phyloP scores from a whole-genome alignment of 2,113 vertebrate species.

The Saccopteryx bilineata region DNA sequence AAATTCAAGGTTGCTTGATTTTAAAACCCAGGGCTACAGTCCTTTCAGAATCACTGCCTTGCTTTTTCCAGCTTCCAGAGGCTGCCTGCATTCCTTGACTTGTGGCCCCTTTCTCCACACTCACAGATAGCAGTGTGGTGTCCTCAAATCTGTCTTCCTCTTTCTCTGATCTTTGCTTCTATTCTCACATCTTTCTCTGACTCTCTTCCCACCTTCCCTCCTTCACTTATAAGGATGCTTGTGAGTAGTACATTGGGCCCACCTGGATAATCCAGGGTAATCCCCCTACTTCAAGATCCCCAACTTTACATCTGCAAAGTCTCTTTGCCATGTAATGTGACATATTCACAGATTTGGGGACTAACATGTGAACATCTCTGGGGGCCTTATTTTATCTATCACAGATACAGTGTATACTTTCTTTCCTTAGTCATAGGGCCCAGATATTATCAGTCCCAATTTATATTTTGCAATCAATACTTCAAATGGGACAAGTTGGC shows the following conservation, averaged over 20 bases:
- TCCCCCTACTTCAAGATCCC: background rate
- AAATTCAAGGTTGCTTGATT: conserved; percentile 44
- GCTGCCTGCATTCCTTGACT: background rate
- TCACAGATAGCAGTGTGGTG: background rate
- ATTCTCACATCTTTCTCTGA: background rate
- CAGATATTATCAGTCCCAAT: conserved; percentile 68
- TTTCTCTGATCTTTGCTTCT: background rate
- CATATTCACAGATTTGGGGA: background rate
- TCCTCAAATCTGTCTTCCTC: background rate
- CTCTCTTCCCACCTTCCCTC: background rate
- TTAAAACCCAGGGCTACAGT: background rate
- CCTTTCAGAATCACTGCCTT: background rate
- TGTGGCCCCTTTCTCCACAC: background rate
- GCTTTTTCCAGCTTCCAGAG: background rate
- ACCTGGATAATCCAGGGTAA: background rate
- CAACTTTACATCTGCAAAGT: background rate
- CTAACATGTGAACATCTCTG: conserved; percentile 8
- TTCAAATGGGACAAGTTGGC: conserved; percentile 81
- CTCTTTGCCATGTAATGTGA: background rate
- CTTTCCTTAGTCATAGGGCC: conserved; percentile 49
- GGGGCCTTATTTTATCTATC: background rate
- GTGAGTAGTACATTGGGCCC: background rate
- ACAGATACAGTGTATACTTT: conserved; percentile 60
- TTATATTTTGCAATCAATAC: conserved; percentile 82
- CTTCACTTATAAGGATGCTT: background rate